phyloP scores from a whole-genome alignment of 2,113 vertebrate genomes.

The Aplodontia rufa region DNA sequence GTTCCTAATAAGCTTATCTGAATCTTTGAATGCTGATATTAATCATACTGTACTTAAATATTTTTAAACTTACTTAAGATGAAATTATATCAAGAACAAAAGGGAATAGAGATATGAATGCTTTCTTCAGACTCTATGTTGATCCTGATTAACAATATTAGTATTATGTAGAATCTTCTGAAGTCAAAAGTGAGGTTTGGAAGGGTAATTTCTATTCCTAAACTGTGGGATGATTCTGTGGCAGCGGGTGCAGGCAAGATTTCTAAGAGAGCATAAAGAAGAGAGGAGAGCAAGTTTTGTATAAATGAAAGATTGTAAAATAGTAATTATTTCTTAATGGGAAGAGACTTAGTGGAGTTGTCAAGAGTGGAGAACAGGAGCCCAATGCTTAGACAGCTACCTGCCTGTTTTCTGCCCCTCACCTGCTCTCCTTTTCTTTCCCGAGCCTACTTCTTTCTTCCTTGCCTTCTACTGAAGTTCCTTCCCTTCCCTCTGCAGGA shows the following conservation, averaged over 20 bases:
- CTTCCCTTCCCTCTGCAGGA: not conserved
- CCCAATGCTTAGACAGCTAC: not conserved
- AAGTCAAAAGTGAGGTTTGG: not conserved
- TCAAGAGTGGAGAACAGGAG: not conserved
- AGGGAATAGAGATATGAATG: not conserved
- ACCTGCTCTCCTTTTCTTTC: not conserved
- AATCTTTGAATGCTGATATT: not conserved
- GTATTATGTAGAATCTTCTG: not conserved
- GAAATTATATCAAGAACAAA: not conserved
- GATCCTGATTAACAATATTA: not conserved
- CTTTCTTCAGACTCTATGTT: not conserved
- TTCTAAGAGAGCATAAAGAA: not conserved
- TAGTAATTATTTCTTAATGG: not conserved
- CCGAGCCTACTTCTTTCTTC: not conserved
- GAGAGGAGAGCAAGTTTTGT: not conserved
- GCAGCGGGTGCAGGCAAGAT: fast-evolving
- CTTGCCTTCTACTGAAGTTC: not conserved
- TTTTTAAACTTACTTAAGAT: not conserved
- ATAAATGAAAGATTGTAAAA: not conserved
- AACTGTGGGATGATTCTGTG: not conserved
- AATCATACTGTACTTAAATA: not conserved
- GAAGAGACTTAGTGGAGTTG: not conserved
- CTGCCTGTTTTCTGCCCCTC: not conserved
- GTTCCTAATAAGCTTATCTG: not conserved
- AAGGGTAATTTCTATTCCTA: not conserved